Evolutionary conservation across 2,888 invertebrate species (phyloP), one percentile per base, ranked within the genome.

Genomic region (Cosmia pyralina): DNA sequence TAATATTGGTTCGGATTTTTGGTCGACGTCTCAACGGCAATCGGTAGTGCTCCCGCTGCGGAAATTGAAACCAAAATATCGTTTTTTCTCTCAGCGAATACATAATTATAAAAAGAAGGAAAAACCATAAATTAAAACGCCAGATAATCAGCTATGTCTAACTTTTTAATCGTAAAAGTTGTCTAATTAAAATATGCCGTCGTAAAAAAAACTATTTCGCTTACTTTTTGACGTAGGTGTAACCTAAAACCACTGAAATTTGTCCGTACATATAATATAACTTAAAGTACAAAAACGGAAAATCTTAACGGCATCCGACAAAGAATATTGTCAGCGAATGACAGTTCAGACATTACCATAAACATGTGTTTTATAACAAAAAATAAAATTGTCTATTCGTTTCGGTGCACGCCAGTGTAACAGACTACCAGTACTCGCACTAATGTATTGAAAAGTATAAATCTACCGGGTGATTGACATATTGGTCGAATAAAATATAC

Each of bases 391-490:
- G 7, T 28, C 50, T 72, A 60, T 48, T 19, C 38, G 10, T 63
- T 72, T 59, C 38, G 2, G n/a, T 72, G 72, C 79, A 68, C 69
- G 69, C 17, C 52, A 67, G 50, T 79, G 58, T 79, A 62, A 13
- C n/a, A 19, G n/a, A 3, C 34, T 48, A 19, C 52, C 15, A 8
- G 55, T 41, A 28, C 17, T 15, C 0, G 28, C n/a, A 55, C 13
- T 46, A 55, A 68, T 57, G 13, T 71, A 69, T 70, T 71, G 46
- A 60, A 81, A 71, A 60, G 22, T 5, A 60, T 73, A 75, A 76
- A 75, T 74, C 66, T 55, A 58, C 53, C 1, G 28, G 28, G 15
- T 58, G 85, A 82, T 79, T 72, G 83, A 83, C 73, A 85, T 48
- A 69, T 82, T 62, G 67, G 41, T 66, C 11, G 41, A 72, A 79